Evolutionary conservation across 2,888 invertebrate genomes (phyloP).

Genomic region (Pseudanteris insignis): DNA sequence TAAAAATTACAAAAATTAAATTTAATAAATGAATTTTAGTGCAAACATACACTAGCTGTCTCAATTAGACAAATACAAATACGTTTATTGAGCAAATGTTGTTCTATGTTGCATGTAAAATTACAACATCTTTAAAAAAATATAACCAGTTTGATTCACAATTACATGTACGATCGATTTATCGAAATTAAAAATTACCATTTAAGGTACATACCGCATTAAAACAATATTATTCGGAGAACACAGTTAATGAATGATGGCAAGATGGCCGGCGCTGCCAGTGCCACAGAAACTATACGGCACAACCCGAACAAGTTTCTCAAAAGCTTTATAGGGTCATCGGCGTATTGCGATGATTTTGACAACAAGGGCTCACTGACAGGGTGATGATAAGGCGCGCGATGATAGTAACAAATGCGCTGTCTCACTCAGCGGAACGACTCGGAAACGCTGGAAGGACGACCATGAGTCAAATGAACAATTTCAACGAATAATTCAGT

Average conservation of each 20-base stretch:
- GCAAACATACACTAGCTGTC: too few species aligned
- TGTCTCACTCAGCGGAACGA: slow-evolving; percentile 15
- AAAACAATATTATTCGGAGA: slow-evolving; percentile 45
- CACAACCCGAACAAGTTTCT: slow-evolving; percentile 21
- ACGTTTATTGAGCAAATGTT: too few species aligned
- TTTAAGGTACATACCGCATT: slow-evolving; percentile 34
- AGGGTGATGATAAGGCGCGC: not conserved
- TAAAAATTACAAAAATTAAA: too few species aligned
- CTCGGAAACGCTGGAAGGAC: slow-evolving; percentile 22
- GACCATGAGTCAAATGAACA: too few species aligned
- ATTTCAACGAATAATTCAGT: too few species aligned
- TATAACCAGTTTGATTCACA: too few species aligned
- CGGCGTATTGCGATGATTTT: slow-evolving; percentile 5
- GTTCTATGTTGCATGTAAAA: too few species aligned
- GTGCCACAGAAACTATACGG: slow-evolving; percentile 30
- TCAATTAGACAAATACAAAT: too few species aligned
- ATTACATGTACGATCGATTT: too few species aligned
- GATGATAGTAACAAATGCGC: not conserved
- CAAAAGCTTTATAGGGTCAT: slow-evolving; percentile 18
- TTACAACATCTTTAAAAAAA: too few species aligned
- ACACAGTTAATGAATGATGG: slow-evolving; percentile 51
- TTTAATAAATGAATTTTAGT: too few species aligned
- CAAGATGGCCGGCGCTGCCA: slow-evolving; percentile 57
- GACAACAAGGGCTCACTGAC: not conserved
- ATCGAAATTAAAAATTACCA: too few species aligned